Conservation (phyloP, 2,888 invertebrate species). For the Marasmarcha lunaedactyla region DNA sequence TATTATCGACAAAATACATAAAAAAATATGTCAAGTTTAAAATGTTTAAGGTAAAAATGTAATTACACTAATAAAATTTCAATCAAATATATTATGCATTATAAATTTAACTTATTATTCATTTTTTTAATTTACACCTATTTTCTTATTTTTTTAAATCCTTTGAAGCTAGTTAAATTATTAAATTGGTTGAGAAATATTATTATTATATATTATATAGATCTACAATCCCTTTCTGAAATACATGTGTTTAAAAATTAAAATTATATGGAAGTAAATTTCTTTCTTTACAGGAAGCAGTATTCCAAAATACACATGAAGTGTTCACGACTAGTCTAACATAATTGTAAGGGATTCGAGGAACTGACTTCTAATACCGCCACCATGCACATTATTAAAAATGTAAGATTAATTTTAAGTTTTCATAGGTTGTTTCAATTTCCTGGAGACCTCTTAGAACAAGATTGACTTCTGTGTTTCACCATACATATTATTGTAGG, state of each 20-base stretch:
- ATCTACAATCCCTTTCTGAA: too few species aligned
- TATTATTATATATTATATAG: too few species aligned
- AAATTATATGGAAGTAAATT: constrained; percentile 12
- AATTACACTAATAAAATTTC: constrained; percentile 52
- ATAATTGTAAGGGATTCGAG: constrained; percentile 58
- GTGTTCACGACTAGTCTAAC: constrained; percentile 55
- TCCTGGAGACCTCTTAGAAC: too few species aligned
- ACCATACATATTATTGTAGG: too few species aligned
- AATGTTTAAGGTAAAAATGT: constrained; percentile 29
- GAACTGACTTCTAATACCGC: constrained; percentile 50
- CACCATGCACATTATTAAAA: constrained; percentile 40
- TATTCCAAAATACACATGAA: constrained; percentile 69
- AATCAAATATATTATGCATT: constrained; percentile 56
- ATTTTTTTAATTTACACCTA: constrained; percentile 20
- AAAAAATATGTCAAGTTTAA: constrained; percentile 44
- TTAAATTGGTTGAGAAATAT: too few species aligned
- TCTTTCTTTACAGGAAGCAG: constrained; percentile 64
- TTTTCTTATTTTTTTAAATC: too few species aligned
- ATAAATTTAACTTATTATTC: constrained; percentile 36
- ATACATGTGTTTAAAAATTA: constrained; percentile 15
- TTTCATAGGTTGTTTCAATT: not conserved
- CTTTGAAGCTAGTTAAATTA: too few species aligned
- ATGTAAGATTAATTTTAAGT: constrained; percentile 41
- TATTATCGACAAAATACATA: constrained; percentile 41
- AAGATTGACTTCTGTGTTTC: too few species aligned